Evolutionary conservation across 2,113 vertebrate species (phyloP).

Genomic region (Marmota monax): DNA sequence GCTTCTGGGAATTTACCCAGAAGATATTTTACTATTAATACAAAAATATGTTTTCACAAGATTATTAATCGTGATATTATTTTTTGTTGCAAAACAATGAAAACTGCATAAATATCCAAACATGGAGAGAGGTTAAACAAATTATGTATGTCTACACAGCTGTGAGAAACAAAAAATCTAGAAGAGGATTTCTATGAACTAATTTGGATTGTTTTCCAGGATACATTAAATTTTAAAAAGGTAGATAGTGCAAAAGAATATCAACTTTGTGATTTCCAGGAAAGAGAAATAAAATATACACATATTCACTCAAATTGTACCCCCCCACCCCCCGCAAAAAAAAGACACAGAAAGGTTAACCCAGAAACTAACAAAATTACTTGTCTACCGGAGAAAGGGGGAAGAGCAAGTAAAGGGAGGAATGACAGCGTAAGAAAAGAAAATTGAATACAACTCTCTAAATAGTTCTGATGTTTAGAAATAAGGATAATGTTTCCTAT

Average conservation of each 20-base stretch:
- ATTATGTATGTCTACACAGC: neutral
- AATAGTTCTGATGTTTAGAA: slow-evolving; percentile 28
- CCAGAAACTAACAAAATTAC: neutral
- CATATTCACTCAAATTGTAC: neutral
- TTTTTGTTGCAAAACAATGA: neutral
- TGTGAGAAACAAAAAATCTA: neutral
- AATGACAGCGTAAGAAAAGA: neutral
- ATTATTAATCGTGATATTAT: neutral
- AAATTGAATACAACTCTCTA: neutral
- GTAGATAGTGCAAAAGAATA: neutral
- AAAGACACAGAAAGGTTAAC: neutral
- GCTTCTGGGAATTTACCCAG: neutral
- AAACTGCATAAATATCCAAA: neutral
- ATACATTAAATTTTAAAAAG: neutral
- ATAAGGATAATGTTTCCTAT: neutral
- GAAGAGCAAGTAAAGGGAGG: neutral
- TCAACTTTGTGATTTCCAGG: neutral
- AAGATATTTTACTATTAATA: neutral
- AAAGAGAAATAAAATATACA: neutral
- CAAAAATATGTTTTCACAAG: neutral
- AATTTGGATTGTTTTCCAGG: neutral
- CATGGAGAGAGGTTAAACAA: neutral
- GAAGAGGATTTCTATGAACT: neutral
- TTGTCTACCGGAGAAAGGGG: neutral
- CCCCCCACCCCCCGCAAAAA: no score